Base-by-base conservation (phyloP, 2,888 invertebrate species). In the Cyclophora albipunctata region DNA sequence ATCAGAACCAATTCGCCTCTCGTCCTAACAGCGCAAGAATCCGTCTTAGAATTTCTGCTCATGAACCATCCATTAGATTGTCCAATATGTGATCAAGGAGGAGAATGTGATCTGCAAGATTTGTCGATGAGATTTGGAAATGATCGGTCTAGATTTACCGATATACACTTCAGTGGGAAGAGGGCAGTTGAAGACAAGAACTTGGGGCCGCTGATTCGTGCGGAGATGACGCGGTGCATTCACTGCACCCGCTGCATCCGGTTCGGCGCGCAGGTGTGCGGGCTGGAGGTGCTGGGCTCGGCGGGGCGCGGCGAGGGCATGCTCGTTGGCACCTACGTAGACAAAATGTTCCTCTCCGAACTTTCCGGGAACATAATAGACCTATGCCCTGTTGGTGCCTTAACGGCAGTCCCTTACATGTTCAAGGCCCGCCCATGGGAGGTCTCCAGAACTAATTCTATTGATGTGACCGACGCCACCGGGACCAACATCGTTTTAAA, bases 391-490 rank as follows among this genome's bases (percentile, higher is more conserved):
- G 99, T 99, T 3, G 99, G 99, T 49, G 99, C 99, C 0, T 89
- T 99, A 35, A 99, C 99, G 4, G 96, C 96, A 59, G 98, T 98
- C 73, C 99, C 99, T 0, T 99, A 98, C 73, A 92, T 95, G 74
- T 98, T 98, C 80, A 96, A 95, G 55, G 98, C 98, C 34, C 92
- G 99, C 52, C 98, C 99, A 0, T 99, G 99, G 99, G 99, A 99
- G 89, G 94, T 86, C 54, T 93, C 91, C 93, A 96, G 66, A 91
- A 98, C 67, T 0, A 77, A 84, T 64, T 86, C 86, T 7, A 82
- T 88, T 37, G 87, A 88, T 54, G 80, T 84, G 2, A 87, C 84
- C 2, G 87, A 86, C 55, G 85, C 87, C 5, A 83, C 83, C 2
- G 87, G 87, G 7, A 85, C 86, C 5, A 87, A 87, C 48, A 81